A percentile compares a stretch with the other conserved stretches of the same genome.
Evolutionary conservation across 2,888 invertebrate genomes (phyloP).

Genomic region (Bombylius discolor): DNA sequence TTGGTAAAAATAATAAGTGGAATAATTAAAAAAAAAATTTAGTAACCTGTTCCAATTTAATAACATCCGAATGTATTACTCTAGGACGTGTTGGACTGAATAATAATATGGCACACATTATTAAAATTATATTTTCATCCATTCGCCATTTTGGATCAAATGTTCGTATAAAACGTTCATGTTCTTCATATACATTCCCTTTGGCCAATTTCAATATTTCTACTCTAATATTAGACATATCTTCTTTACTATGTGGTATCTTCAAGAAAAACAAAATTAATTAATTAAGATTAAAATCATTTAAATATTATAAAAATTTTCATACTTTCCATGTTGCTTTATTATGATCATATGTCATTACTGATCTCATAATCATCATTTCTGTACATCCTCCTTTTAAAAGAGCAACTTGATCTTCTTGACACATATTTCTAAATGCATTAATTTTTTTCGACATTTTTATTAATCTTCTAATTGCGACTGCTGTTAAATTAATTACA

Average conservation of each 20-base stretch:
- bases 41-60: slow-evolving; percentile 67
- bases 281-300: background rate
- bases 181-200: slow-evolving; percentile 77
- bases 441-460: slow-evolving; percentile 76
- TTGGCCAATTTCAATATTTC: slow-evolving; percentile 85
- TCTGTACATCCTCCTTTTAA: slow-evolving; percentile 79
- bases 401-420: slow-evolving; percentile 76
- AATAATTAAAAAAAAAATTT: background rate
- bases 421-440: slow-evolving; percentile 86
- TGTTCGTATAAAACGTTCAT: slow-evolving; percentile 70
- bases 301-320: background rate
- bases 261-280: slow-evolving; percentile 25
- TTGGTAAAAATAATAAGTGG: background rate
- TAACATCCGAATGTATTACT: slow-evolving; percentile 71
- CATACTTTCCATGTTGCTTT: slow-evolving; percentile 79
- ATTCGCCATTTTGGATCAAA: slow-evolving; percentile 75
- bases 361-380: slow-evolving; percentile 88
- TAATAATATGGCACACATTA: slow-evolving; percentile 80
- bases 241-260: slow-evolving; percentile 68
- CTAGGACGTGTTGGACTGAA: slow-evolving; percentile 74
- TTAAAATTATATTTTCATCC: slow-evolving; percentile 80
- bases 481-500: slow-evolving; percentile 80
- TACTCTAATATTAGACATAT: slow-evolving; percentile 66
- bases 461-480: slow-evolving; percentile 76
- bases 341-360: slow-evolving; percentile 76